These are phyloP conservation scores for Lanius collurio DNA, from an alignment of 2,113 vertebrate genomes.

Conservation along the genomic window DNA sequence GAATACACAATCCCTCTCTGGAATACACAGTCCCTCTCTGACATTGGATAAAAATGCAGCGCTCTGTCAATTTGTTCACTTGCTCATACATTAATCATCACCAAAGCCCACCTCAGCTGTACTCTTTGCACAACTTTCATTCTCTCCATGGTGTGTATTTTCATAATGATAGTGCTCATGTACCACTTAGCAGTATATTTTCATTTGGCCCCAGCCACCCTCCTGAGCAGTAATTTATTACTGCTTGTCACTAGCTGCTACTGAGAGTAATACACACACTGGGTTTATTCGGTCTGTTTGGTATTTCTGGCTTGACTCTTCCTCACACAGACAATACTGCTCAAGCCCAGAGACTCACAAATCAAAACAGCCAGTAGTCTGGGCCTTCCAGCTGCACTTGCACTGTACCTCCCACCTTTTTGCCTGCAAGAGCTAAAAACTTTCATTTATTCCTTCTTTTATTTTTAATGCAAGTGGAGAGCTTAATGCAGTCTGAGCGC, in stretches of 20 bases:
- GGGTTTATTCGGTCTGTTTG: background rate
- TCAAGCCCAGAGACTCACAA: conserved; percentile 18
- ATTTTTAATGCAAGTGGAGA: background rate
- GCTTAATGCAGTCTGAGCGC: background rate
- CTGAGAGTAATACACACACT: background rate
- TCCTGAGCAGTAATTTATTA: conserved; percentile 36
- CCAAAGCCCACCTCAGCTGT: background rate
- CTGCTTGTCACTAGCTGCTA: conserved; percentile 20
- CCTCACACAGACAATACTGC: background rate
- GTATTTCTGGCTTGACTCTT: conserved; percentile 12
- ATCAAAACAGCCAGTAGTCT: background rate
- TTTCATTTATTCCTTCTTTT: background rate
- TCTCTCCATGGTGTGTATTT: conserved; percentile 41
- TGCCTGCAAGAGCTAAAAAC: background rate
- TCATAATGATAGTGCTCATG: conserved; percentile 33
- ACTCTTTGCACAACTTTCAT: background rate
- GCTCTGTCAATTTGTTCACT: background rate
- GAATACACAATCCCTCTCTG: background rate
- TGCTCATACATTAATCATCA: background rate
- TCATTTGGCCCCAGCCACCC: conserved; percentile 28
- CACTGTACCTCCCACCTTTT: background rate
- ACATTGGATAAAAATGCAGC: background rate
- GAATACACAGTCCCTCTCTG: background rate
- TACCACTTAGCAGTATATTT: conserved; percentile 50
- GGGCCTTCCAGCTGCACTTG: background rate